phyloP scores from a whole-genome alignment of 37 sponge, comb jelly and placozoan genomes.

The Mnemiopsis leidyi region DNA sequence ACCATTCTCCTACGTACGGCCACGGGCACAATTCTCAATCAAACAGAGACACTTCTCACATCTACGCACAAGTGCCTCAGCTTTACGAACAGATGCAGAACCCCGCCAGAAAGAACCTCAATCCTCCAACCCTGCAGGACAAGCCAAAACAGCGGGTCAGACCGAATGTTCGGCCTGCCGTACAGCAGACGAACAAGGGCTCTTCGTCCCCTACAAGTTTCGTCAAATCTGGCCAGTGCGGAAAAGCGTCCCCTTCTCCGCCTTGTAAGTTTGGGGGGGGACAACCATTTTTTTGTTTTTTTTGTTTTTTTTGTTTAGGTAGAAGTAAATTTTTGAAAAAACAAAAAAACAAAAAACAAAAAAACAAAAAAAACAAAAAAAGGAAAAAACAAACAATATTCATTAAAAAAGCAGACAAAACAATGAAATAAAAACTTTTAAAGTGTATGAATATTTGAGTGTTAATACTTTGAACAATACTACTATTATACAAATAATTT shows the following conservation, averaged over 20 bases:
- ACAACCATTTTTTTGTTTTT: no score
- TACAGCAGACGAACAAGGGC: neutral
- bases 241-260: neutral
- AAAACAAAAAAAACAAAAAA: no score
- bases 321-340: no score
- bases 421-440: no score
- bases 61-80: neutral
- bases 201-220: neutral
- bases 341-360: no score
- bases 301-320: no score
- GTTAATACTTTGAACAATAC: no score
- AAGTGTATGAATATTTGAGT: no score
- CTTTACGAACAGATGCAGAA: neutral
- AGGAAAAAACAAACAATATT: no score
- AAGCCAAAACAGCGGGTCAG: neutral
- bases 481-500: no score
- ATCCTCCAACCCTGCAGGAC: neutral
- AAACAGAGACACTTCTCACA: neutral
- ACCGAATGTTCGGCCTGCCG: neutral
- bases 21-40: neutral
- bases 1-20: neutral
- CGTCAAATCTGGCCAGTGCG: neutral
- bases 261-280: neutral
- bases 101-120: neutral
- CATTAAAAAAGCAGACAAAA: no score